Evolutionary conservation across 1,140 invertebrate genomes (phyloP).

Genomic region (Drosophila persimilis): DNA sequence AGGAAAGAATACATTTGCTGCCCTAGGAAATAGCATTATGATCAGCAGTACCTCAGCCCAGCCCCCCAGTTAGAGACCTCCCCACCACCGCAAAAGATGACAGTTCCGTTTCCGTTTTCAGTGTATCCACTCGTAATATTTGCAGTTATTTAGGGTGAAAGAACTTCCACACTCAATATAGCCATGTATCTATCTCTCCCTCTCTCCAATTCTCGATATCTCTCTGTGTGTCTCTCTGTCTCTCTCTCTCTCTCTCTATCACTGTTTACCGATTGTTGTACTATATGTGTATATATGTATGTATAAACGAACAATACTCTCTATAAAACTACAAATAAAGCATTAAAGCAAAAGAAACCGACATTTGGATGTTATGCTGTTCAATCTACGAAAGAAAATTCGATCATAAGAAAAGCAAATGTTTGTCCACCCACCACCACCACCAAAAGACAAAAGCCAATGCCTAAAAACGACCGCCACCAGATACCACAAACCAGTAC

Average conservation of each 20-base stretch:
- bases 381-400: constrained; percentile 57
- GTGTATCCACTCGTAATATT: constrained; percentile 21
- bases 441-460: constrained; percentile 12
- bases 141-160: constrained; percentile 14
- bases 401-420: constrained; percentile 19
- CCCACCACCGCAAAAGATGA: background rate
- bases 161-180: constrained; percentile 9
- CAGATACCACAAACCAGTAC: constrained; percentile 8
- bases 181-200: constrained; percentile 21
- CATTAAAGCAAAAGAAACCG: constrained; percentile 72
- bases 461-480: constrained; percentile 1
- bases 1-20: constrained; percentile 28
- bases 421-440: constrained; percentile 24
- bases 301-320: constrained; percentile 50
- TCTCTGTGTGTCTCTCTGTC: constrained; percentile 19
- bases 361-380: constrained; percentile 83
- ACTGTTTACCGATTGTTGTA: background rate
- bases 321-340: constrained; percentile 57
- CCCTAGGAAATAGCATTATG: constrained; percentile 26
- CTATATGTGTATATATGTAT: constrained; percentile 42
- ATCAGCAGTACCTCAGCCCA: constrained; percentile 48
- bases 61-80: constrained; percentile 20
- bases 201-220: constrained; percentile 13
- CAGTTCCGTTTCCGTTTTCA: constrained; percentile 31
- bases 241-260: constrained; percentile 32